Base-by-base conservation (phyloP, 2,113 vertebrate genomes). In the Epinephelus moara region DNA sequence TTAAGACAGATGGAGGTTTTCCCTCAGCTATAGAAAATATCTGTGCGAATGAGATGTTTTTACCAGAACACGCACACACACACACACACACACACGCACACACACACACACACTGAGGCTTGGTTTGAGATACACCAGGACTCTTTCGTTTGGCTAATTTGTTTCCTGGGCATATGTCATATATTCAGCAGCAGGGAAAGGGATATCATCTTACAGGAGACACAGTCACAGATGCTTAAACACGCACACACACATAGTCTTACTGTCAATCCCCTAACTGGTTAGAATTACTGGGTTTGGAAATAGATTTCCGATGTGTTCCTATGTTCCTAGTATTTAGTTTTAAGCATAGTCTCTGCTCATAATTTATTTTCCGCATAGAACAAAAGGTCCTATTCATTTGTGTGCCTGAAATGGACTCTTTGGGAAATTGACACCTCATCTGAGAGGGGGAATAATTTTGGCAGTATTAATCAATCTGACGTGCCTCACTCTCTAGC, bases 331-430 rank as follows among this genome's bases (percentile, higher is more conserved):
- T 47, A 70, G 79, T 78, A 84, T 89, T 87, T 87, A 78, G 72
- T 75, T 87, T 90, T 87, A 91, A 93, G 66, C 67, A 78, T 60
- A 83, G 81, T 70, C 74, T 84, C 62, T 56, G 63, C 75, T 76
- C 83, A 78, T 75, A 70, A 92, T 84, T 89, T 80, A 82, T 86
- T 89, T 88, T 88, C 83, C 86, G 75, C 67, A 2, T 42, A 72
- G 84, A 89, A 94, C 89, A 91, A 92, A 93, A 84, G 90, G 37
- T 75, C 73, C 88, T 78, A 89, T 94, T 94, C 91, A 92, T 89
- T 85, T 89, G 33, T 75, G 81, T 19, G 67, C 70, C 79, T 76
- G 40, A 70, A 59, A 70, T 75, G 74, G 84, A 78, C 77, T 86
- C 67, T 76, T 69, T 82, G 40, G 81, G 66, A 91, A 94, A 92